Percentiles rank a stretch among this genome's conserved stretches.
These are phyloP conservation scores for Tadarida brasiliensis DNA, from an alignment of 2,797 vertebrate genomes.

Conservation along the genomic window DNA sequence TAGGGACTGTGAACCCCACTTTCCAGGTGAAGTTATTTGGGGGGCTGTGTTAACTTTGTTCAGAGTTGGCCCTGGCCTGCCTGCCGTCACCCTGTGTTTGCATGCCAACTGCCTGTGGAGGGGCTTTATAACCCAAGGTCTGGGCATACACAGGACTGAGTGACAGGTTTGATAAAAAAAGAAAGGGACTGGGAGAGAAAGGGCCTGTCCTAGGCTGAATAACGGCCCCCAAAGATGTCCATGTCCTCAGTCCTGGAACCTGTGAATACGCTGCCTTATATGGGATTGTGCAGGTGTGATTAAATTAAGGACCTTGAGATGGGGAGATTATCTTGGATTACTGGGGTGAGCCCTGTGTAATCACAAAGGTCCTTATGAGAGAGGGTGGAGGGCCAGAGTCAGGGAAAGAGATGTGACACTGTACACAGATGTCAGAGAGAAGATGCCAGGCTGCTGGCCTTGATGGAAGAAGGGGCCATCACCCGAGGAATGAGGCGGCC, in stretches of 20 bases:
- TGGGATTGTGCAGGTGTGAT: background rate
- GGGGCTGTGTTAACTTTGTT: background rate
- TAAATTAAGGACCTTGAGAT: background rate
- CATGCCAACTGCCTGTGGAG: background rate
- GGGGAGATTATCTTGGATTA: background rate
- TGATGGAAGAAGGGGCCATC: background rate
- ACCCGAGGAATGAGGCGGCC: fast-evolving
- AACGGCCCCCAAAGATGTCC: background rate
- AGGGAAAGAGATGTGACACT: background rate
- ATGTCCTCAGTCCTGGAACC: fast-evolving
- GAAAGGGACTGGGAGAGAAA: background rate
- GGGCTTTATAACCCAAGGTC: background rate
- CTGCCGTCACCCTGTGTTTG: background rate
- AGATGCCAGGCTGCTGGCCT: background rate
- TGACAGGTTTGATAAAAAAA: background rate
- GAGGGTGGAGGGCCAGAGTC: background rate
- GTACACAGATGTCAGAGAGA: background rate
- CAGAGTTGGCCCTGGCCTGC: background rate
- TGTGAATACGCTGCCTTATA: background rate
- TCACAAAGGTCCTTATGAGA: background rate
- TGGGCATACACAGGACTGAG: background rate
- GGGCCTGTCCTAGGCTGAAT: background rate
- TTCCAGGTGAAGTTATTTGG: background rate
- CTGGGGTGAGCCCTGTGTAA: background rate
- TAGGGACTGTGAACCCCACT: background rate